Conservation (phyloP, 2,797 vertebrate genomes). For the Passerculus sandwichensis region DNA sequence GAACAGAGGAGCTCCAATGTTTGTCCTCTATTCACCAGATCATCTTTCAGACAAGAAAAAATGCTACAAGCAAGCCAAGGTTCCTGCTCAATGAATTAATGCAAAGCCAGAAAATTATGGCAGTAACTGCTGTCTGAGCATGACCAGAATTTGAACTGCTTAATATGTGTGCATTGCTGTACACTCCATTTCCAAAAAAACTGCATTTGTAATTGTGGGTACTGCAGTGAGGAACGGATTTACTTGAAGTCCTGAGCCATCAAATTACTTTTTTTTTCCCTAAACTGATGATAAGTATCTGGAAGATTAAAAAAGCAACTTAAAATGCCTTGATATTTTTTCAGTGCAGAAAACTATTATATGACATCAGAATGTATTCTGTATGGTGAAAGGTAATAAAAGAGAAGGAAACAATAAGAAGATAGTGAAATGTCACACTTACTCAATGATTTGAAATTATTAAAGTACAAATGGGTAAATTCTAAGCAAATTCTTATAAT, state of each 20-base stretch:
- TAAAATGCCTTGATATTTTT: not conserved
- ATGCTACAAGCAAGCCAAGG: constrained; percentile 55
- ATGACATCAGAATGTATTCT: not conserved
- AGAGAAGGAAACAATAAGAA: not conserved
- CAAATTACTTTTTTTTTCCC: not conserved
- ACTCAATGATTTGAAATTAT: not conserved
- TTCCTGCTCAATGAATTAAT: constrained; percentile 70
- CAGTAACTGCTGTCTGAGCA: constrained; percentile 43
- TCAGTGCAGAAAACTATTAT: not conserved
- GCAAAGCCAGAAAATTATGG: constrained; percentile 64
- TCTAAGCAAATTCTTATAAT: not conserved
- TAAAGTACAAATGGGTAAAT: not conserved
- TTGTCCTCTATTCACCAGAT: constrained; percentile 67
- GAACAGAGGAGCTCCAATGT: constrained; percentile 32
- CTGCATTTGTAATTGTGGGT: not conserved
- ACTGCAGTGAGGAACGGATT: not conserved
- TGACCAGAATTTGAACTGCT: constrained; percentile 52
- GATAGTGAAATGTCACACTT: not conserved
- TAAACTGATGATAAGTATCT: not conserved
- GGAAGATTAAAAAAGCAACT: not conserved
- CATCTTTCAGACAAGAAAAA: constrained; percentile 73
- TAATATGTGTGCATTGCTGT: not conserved
- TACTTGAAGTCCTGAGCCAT: not conserved
- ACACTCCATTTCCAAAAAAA: not conserved
- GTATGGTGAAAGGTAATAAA: not conserved